phyloP scores from a whole-genome alignment of 2,888 invertebrate genomes.

The Synergus umbraculus region DNA sequence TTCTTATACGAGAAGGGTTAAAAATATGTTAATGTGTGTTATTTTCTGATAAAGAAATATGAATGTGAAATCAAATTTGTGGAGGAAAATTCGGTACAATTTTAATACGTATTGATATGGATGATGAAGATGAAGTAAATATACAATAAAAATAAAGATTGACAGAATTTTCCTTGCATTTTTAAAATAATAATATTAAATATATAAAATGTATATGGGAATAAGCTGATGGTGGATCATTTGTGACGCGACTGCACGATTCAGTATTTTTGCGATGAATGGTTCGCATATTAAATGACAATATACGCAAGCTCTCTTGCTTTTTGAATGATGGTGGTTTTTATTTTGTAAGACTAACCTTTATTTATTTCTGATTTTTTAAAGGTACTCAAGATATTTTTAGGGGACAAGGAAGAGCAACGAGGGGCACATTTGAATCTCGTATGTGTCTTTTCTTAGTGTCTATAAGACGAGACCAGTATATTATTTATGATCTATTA shows the following conservation, averaged over 20 bases:
- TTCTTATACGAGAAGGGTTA: conserved; percentile 23
- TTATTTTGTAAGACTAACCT: background rate
- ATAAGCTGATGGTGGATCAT: background rate
- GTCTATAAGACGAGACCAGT: conserved; percentile 60
- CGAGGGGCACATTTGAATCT: conserved; percentile 1
- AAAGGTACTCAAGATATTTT: background rate
- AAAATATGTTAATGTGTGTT: conserved; percentile 12
- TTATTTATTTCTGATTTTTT: background rate
- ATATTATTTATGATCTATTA: conserved; percentile 66
- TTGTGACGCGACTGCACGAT: conserved; percentile 42
- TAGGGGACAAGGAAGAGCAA: background rate
- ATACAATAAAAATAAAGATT: background rate
- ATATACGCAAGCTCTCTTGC: conserved; percentile 45
- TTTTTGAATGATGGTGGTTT: conserved; percentile 25
- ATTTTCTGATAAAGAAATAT: background rate
- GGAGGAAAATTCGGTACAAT: conserved; percentile 22
- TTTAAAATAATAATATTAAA: conserved; percentile 13
- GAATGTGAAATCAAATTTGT: background rate
- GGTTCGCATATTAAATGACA: conserved; percentile 52
- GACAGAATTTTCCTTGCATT: background rate
- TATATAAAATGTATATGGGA: conserved; percentile 4
- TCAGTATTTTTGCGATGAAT: conserved; percentile 53
- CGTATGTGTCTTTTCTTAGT: background rate
- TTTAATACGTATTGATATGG: background rate
- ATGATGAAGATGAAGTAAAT: background rate